Percentiles rank a stretch among this genome's conserved stretches.
Evolutionary conservation across 1,140 invertebrate species (phyloP).

Genomic region (Rhynchophorus ferrugineus): DNA sequence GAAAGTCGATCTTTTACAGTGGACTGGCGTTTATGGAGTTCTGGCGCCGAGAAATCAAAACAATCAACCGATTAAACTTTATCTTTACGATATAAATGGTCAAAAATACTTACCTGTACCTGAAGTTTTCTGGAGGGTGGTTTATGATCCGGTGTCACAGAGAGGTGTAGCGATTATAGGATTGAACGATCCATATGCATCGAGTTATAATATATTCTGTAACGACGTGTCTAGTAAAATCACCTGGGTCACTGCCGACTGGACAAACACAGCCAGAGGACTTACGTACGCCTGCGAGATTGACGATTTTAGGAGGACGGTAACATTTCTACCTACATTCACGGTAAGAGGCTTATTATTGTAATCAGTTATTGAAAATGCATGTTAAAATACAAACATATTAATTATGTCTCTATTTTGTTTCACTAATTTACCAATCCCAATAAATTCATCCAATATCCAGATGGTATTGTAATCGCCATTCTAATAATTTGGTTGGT

Average conservation of each 20-base stretch:
- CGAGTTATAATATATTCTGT: constrained; percentile 43
- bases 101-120: constrained; percentile 47
- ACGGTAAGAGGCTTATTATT: background rate
- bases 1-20: constrained; percentile 41
- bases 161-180: constrained; percentile 53
- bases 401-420: too few relatives aligned
- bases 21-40: constrained; percentile 49
- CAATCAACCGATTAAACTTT: constrained; percentile 41
- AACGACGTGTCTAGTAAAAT: constrained; percentile 47
- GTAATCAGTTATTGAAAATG: too few relatives aligned
- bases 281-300: constrained; percentile 60
- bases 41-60: constrained; percentile 39
- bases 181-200: constrained; percentile 55
- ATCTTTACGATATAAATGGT: constrained; percentile 42
- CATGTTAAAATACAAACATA: too few relatives aligned
- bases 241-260: constrained; percentile 44
- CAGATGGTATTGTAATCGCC: too few relatives aligned
- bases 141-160: constrained; percentile 46
- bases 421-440: too few relatives aligned
- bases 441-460: too few relatives aligned
- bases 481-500: too few relatives aligned
- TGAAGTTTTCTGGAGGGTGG: constrained; percentile 53
- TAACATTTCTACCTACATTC: constrained; percentile 28
- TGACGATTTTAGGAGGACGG: constrained; percentile 48
- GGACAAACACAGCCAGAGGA: constrained; percentile 39